These are phyloP conservation scores for Callospermophilus lateralis DNA, from an alignment of 2,113 vertebrate genomes.

Conservation along the genomic window DNA sequence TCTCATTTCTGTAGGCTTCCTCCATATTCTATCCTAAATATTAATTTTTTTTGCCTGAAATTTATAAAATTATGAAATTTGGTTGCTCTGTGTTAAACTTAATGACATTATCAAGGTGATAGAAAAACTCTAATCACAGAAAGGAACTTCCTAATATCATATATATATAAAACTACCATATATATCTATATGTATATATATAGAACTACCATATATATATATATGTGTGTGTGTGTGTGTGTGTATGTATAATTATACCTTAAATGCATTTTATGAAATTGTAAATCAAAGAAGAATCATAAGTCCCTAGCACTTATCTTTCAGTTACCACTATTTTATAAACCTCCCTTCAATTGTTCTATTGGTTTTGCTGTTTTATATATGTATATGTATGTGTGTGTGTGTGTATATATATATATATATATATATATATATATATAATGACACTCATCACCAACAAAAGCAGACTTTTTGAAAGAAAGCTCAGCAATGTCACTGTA, in stretches of 20 bases:
- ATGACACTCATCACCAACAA: neutral
- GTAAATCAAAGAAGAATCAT: neutral
- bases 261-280: neutral
- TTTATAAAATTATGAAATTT: neutral
- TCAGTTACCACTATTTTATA: neutral
- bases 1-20: neutral
- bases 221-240: no score
- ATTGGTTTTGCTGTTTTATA: neutral
- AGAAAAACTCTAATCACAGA: neutral
- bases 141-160: neutral
- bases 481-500: neutral
- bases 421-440: no score
- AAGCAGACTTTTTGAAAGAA: neutral
- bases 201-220: no score
- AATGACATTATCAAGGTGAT: neutral
- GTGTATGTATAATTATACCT: neutral
- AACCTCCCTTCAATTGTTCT: neutral
- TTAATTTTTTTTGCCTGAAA: neutral
- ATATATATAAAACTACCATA: neutral
- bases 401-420: no score
- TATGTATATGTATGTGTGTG: no score
- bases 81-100: fast-evolving
- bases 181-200: neutral
- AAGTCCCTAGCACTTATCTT: neutral
- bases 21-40: neutral